Percentiles rank a stretch among this genome's conserved stretches.
phyloP scores from a whole-genome alignment of 2,888 invertebrate genomes.

The Holacanthella duospinosa region DNA sequence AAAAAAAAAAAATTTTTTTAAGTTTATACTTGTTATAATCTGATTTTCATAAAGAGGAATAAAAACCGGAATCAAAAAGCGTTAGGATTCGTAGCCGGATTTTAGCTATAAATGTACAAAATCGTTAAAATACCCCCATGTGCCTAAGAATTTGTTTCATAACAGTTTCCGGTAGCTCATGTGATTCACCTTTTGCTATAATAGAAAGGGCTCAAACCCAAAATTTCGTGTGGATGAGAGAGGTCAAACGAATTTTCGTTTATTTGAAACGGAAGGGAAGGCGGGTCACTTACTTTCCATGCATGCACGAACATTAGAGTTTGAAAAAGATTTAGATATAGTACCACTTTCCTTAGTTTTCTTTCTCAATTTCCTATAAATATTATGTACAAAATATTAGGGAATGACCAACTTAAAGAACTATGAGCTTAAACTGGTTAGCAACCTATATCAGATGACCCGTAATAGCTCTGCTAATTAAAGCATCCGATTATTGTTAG shows the following conservation, averaged over 20 bases:
- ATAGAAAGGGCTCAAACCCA: not conserved
- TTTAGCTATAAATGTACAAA: no score
- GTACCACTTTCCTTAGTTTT: not conserved
- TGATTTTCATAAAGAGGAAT: no score
- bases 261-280: slow-evolving; percentile 2
- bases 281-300: not conserved
- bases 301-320: not conserved
- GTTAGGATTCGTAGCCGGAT: no score
- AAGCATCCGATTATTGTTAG: not conserved
- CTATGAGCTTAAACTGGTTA: no score
- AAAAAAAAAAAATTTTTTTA: no score
- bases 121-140: not conserved
- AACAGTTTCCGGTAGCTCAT: slow-evolving; percentile 2
- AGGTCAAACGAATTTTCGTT: not conserved
- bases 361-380: not conserved
- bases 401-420: no score
- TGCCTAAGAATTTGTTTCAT: not conserved
- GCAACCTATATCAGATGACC: not conserved
- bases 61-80: no score
- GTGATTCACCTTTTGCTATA: not conserved
- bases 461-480: not conserved
- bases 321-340: not conserved
- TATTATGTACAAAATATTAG: not conserved
- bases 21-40: no score
- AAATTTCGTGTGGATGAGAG: not conserved